Conservation (phyloP, 2,888 invertebrate species). For the Lingula anatina region DNA sequence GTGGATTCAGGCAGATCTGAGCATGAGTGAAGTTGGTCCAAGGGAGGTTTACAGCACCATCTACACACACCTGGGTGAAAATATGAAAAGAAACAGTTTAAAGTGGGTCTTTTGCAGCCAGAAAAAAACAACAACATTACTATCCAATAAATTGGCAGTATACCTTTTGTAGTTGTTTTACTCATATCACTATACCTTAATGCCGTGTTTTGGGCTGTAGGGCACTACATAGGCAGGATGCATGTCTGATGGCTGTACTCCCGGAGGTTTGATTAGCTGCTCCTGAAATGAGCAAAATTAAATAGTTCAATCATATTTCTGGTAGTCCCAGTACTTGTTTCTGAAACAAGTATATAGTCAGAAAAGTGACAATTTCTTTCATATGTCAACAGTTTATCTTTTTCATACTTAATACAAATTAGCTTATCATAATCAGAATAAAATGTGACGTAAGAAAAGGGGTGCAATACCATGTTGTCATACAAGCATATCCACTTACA, state of each 20-base stretch:
- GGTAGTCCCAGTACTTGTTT: not conserved
- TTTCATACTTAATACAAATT: no score
- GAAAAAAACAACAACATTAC: no score
- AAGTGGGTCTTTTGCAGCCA: no score
- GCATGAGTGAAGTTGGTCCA: slow-evolving; percentile 47
- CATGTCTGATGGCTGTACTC: slow-evolving; percentile 31
- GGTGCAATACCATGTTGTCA: not conserved
- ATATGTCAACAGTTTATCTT: no score
- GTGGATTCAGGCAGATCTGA: slow-evolving; percentile 45
- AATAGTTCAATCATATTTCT: not conserved
- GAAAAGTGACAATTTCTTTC: no score
- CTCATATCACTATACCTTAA: no score
- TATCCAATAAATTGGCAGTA: no score
- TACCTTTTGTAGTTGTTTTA: no score
- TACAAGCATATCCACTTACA: slow-evolving; percentile 18
- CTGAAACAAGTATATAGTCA: not conserved
- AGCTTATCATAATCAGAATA: not conserved
- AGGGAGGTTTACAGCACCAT: slow-evolving; percentile 45
- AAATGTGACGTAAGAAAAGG: not conserved
- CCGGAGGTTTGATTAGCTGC: slow-evolving; percentile 36
- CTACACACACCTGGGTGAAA: slow-evolving; percentile 37
- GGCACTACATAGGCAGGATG: slow-evolving; percentile 39
- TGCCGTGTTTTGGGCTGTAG: slow-evolving; percentile 41
- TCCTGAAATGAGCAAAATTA: slow-evolving; percentile 37
- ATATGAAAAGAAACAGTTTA: no score